Base-by-base conservation (phyloP, 2,888 invertebrate genomes). In the Ypsolopha scabrella region DNA sequence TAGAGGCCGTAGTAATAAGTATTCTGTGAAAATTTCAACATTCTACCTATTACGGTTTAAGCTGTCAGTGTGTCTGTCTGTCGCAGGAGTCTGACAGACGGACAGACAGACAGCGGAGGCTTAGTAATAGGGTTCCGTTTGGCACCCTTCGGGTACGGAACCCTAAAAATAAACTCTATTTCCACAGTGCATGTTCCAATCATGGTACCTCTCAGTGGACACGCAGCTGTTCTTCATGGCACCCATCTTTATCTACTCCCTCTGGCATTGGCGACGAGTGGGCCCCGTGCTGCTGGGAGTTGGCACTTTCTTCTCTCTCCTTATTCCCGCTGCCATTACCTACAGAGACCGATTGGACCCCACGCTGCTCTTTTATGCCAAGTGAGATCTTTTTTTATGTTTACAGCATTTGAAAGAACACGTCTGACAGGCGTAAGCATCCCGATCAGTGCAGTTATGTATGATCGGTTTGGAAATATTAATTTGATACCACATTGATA, bases 141-240 rank as follows among this genome's bases (percentile, higher is more conserved):
- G n/a, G n/a, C n/a, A n/a, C n/a, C n/a, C n/a, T n/a, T n/a, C n/a
- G n/a, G n/a, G n/a, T n/a, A n/a, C n/a, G n/a, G n/a, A n/a, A 24
- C 24, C 4, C 4, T 3, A 24, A 24, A 2, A 24, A 24, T 3
- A 24, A 24, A 3, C 24, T 24, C 24, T 4, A 3, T 24, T 24
- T 24, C 24, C 24, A 24, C 80, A 91, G 91, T 92, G 91, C 59
- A 92, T 92, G 91, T 92, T 91, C 72, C 91, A 92, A 70, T 90
- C 92, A 0, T 92, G 92, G 92, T 92, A 91, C 61, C 76, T 92
- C 1, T 82, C 87, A 6, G 90, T 90, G 45, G 91, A 91, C 57
- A 90, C 91, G 0, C 91, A 91, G 65, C 65, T 91, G 50, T 91
- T 90, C 73, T 85, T 92, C 61, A 63, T 92, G 44, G 91, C 92